Base-by-base conservation (phyloP, 2,113 vertebrate species). In the Channa argus region DNA sequence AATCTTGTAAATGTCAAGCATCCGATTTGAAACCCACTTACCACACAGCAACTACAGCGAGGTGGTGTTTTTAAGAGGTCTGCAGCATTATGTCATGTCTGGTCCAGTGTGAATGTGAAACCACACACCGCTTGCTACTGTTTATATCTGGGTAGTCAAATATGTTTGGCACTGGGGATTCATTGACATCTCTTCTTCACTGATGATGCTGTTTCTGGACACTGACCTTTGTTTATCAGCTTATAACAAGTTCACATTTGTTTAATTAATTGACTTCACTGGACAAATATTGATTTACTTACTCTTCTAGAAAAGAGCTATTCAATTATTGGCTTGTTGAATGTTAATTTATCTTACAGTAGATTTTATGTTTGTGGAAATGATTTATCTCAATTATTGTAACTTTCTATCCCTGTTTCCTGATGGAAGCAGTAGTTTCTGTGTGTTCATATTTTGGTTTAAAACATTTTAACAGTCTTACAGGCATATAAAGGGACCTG, bases 61-160 rank as follows among this genome's bases (percentile, higher is more conserved):
- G 80, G 77, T 74, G 80, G 79, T 85, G 80, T 91, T 89, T 89
- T 88, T 80, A 82, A 85, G 86, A 83, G 83, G 64, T 77, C 83
- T 77, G 64, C 69, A 51, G 82, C 84, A 82, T 90, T 88, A 92
- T 89, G 90, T 91, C 91, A 92, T 88, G 91, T 92, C 90, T 91
- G 89, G 77, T 87, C 64, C 60, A 11, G 77, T 53, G 77, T 82
- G 80, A 85, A 88, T 87, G 87, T 87, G 86, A 92, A 83, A 87
- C 84, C 91, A 43, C 88, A 86, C 77, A 53, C 85, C n/a, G 70
- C 73, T 72, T 0, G 78, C 86, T 83, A 88, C 87, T 85, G 88
- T 91, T 92, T 89, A 89, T 89, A 90, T 87, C 83, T 73, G 85
- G 71, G 69, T 66, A 65, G 65, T 74, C 77, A 85, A 86, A 85